Evolutionary conservation across 2,888 invertebrate species (phyloP).

Genomic region (Tipula helvola): DNA sequence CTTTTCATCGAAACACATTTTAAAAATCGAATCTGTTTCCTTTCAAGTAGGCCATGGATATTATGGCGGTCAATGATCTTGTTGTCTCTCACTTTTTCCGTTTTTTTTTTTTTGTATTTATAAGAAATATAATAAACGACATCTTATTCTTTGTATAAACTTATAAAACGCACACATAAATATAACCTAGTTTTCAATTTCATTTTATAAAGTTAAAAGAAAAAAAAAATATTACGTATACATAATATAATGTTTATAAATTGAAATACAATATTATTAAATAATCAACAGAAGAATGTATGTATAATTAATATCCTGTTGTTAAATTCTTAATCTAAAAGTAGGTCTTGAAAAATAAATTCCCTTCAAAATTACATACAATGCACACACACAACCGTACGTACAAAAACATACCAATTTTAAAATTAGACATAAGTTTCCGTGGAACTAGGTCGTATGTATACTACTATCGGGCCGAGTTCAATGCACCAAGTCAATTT

Average conservation of each 20-base stretch:
- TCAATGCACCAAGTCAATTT: conserved; percentile 20
- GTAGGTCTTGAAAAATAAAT: not conserved
- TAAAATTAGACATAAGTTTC: not conserved
- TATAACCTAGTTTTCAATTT: conserved; percentile 7
- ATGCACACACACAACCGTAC: not conserved
- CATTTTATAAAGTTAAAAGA: not conserved
- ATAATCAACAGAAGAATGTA: not conserved
- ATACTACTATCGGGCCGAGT: conserved; percentile 18
- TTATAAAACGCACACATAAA: not conserved
- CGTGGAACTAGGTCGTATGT: conserved; percentile 21
- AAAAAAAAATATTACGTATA: not conserved
- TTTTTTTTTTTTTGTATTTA: not conserved
- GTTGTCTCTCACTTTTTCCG: not conserved
- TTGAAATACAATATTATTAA: not conserved
- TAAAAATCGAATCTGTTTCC: conserved; percentile 6
- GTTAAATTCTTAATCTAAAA: not conserved
- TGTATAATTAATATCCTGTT: not conserved
- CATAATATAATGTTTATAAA: not conserved
- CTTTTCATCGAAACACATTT: not conserved
- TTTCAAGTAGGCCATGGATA: conserved; percentile 34
- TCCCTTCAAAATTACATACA: not conserved
- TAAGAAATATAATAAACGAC: not conserved
- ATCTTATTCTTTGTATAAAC: not conserved
- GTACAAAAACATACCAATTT: not conserved
- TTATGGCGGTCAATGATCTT: conserved; percentile 33